A percentile compares a stretch with the other conserved stretches of the same genome.
These are phyloP conservation scores for Noctua janthe DNA, from an alignment of 2,888 invertebrate species.

Conservation along the genomic window DNA sequence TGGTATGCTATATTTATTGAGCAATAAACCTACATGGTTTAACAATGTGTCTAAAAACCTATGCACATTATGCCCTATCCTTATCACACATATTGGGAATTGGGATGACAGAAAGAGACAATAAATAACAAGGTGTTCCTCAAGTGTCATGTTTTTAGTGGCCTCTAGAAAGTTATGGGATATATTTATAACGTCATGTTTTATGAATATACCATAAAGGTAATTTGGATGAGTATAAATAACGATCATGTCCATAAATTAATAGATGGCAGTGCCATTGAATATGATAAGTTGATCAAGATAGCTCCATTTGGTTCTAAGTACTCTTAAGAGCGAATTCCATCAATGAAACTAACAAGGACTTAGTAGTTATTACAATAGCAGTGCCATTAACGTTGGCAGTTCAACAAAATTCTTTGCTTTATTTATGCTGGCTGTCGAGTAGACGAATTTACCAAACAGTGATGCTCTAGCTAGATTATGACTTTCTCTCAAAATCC, in stretches of 20 bases:
- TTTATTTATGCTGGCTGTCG: too few relatives aligned
- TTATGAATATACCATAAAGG: not conserved
- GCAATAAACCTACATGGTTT: conserved; percentile 32
- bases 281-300: not conserved
- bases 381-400: too few relatives aligned
- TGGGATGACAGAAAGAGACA: conserved; percentile 13
- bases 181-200: conserved; percentile 7
- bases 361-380: not conserved
- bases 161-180: conserved; percentile 14
- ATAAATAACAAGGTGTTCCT: conserved; percentile 37
- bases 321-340: not conserved
- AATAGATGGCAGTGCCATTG: not conserved
- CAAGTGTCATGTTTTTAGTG: conserved; percentile 31
- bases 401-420: too few relatives aligned
- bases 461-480: too few relatives aligned
- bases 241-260: not conserved
- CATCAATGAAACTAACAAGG: not conserved
- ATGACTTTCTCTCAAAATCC: too few relatives aligned
- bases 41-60: conserved; percentile 20
- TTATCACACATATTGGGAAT: not conserved
- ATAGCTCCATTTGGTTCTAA: not conserved
- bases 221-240: conserved; percentile 10
- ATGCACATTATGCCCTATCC: conserved; percentile 12
- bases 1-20: conserved; percentile 15
- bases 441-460: too few relatives aligned